Evolutionary conservation across 2,888 invertebrate species (phyloP), one percentile per base, ranked within the genome.

Genomic region (Sinotaia quadrata): DNA sequence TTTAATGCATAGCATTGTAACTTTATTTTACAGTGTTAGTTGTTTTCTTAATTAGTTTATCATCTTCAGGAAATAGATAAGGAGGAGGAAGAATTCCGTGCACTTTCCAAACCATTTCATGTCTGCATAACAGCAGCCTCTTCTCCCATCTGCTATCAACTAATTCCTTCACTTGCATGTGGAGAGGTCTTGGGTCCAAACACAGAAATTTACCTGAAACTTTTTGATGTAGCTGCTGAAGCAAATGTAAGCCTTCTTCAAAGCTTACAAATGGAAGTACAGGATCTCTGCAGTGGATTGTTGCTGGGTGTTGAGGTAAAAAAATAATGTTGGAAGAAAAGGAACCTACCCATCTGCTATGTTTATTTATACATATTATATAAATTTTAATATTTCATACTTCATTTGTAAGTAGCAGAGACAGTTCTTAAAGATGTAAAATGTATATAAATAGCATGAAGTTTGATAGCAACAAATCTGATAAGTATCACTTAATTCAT

Each of bases 51-150:
- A n/a, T n/a, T n/a, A n/a, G n/a, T n/a, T n/a, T n/a, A n/a, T n/a
- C n/a, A n/a, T 15, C 41, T 7, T 21, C 65, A 65, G 34, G 81
- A 83, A 49, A 66, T 81, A 2, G 86, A 85, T 57, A 73, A 74
- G 67, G 86, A 87, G 69, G 81, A 82, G 34, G 61, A 67, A 7
- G 76, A 74, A 21, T 77, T 73, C 60, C 77, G 72, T 61, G 77
- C 77, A 0, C 66, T 65, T 7, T 84, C 81, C 60, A 77, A 84
- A 4, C 87, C 87, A 2, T 67, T 86, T 0, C 76, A 83, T 63
- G 75, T 87, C 5, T 86, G 86, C 71, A 82, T 88, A 52, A 84
- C 85, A 5, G 83, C 81, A 70, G 87, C 87, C 18, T 73, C 72
- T n/a, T 80, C 77, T 37, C 74, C 77, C 29, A 76, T 81, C 0